A percentile compares a stretch with the other conserved stretches of the same genome.
Evolutionary conservation across 2,888 invertebrate genomes (phyloP).

Genomic region (Perithous albicinctus): DNA sequence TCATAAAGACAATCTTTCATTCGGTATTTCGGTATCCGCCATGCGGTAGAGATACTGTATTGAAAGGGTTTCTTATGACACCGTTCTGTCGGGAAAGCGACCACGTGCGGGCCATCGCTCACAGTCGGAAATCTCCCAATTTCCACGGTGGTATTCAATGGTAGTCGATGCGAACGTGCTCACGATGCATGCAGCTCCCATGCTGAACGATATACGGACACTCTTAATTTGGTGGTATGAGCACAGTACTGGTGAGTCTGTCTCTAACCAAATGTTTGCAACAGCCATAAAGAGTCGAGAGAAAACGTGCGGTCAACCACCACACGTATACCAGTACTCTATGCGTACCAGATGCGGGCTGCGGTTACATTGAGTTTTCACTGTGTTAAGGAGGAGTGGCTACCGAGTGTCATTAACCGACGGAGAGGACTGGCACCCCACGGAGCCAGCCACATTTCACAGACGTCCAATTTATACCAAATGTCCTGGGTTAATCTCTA

Average conservation of each 20-base stretch:
- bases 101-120: constrained; percentile 77
- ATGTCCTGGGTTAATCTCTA: constrained; percentile 56
- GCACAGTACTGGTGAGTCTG: not conserved
- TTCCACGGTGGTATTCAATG: constrained; percentile 67
- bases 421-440: constrained; percentile 75
- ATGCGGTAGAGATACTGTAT: constrained; percentile 14
- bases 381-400: constrained; percentile 73
- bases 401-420: constrained; percentile 78
- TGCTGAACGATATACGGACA: constrained; percentile 27
- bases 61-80: constrained; percentile 67
- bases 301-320: constrained; percentile 77
- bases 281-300: constrained; percentile 20
- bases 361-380: constrained; percentile 44
- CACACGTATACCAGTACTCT: constrained; percentile 68
- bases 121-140: constrained; percentile 62
- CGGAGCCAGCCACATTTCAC: constrained; percentile 69
- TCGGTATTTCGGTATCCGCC: constrained; percentile 50
- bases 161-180: constrained; percentile 37
- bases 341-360: constrained; percentile 77
- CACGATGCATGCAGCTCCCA: not conserved
- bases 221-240: constrained; percentile 23
- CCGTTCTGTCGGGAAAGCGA: constrained; percentile 64
- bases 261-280: constrained; percentile 43
- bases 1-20: constrained; percentile 74
- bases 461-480: constrained; percentile 63